Evolutionary conservation across 2,888 invertebrate species (phyloP).

Genomic region (Chymomyza caudatula): DNA sequence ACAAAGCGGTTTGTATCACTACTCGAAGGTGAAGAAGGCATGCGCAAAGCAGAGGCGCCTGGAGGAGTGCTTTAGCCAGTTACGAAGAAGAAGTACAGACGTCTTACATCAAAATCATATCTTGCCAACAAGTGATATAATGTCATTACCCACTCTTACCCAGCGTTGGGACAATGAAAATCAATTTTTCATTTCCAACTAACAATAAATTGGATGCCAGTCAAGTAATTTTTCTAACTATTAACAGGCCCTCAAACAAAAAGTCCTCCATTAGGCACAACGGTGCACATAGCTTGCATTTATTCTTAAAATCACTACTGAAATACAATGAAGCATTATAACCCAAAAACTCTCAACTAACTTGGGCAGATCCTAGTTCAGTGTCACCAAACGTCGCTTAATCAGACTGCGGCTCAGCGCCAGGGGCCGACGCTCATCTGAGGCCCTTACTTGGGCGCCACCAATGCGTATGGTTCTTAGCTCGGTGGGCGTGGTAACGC

Average conservation of each 20-base stretch:
- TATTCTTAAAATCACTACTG: conserved; percentile 47
- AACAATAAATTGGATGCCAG: too few relatives aligned
- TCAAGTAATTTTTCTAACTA: too few relatives aligned
- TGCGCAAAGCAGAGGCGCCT: too few relatives aligned
- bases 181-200: too few relatives aligned
- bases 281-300: conserved; percentile 58
- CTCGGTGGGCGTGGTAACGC: conserved; percentile 72
- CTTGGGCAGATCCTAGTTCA: conserved; percentile 5
- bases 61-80: too few relatives aligned
- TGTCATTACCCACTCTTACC: too few relatives aligned
- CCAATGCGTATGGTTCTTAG: conserved; percentile 55
- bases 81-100: too few relatives aligned
- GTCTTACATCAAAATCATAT: too few relatives aligned
- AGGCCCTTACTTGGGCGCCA: neutral
- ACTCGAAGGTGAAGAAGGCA: too few relatives aligned
- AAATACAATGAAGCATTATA: neutral
- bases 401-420: conserved; percentile 69
- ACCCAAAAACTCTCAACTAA: neutral
- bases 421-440: conserved; percentile 50
- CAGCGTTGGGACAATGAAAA: too few relatives aligned
- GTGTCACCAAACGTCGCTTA: conserved; percentile 39
- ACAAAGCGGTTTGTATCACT: too few relatives aligned
- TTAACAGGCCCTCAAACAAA: neutral
- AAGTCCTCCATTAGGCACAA: conserved; percentile 41
- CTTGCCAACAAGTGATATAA: too few relatives aligned